Conservation (phyloP, 2,797 vertebrate species). For the Limosa lapponica region DNA sequence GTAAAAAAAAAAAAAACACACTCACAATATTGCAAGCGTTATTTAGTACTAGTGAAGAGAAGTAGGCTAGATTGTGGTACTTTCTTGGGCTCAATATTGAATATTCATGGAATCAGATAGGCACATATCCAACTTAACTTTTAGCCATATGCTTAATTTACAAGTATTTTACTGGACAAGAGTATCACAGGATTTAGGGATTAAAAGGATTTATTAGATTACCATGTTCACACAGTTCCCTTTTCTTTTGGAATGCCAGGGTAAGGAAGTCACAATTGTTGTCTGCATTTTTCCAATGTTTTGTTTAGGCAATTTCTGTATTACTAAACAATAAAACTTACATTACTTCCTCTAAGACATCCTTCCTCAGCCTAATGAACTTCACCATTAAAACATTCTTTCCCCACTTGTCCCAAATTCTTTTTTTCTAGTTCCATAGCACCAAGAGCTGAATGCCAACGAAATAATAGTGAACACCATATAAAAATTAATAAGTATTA, state of each 20-base stretch:
- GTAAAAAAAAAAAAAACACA: background rate
- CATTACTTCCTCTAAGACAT: background rate
- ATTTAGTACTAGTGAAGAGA: background rate
- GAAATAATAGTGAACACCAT: background rate
- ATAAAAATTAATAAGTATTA: background rate
- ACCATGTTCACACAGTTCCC: background rate
- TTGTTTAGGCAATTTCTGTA: background rate
- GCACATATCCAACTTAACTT: background rate
- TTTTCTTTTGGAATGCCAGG: background rate
- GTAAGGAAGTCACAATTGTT: background rate
- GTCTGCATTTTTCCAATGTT: background rate
- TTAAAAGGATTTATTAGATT: background rate
- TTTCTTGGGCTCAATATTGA: background rate
- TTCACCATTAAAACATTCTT: background rate
- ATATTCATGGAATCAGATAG: background rate
- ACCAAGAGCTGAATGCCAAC: background rate
- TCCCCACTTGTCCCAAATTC: background rate
- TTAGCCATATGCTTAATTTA: background rate
- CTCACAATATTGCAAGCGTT: background rate
- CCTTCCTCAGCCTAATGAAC: background rate
- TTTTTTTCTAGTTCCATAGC: background rate
- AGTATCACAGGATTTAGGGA: background rate
- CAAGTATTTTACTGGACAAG: background rate
- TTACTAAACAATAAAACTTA: background rate
- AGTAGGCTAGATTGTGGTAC: background rate